Percentiles rank a stretch among this genome's conserved stretches.
These are phyloP conservation scores for Sebastes oblongus DNA, from an alignment of 2,797 vertebrate genomes.

Conservation along the genomic window DNA sequence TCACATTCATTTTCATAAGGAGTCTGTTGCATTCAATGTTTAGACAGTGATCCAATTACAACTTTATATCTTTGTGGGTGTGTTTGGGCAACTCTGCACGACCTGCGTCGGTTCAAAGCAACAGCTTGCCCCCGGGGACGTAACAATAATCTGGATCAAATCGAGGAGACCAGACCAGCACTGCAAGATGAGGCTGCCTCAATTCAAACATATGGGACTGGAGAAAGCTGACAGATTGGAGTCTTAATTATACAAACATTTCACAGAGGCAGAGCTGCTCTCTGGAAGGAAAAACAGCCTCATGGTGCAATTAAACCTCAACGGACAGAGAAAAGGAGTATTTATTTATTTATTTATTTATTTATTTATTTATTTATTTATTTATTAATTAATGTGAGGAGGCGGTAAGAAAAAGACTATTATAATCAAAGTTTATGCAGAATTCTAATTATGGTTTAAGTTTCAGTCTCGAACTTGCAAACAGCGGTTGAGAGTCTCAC, in stretches of 20 bases:
- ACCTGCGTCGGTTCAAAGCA: conserved; percentile 16
- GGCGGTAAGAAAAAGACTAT: neutral
- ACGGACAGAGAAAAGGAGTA: neutral
- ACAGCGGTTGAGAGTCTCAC: neutral
- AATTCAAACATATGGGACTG: conserved; percentile 34
- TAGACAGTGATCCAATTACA: conserved; percentile 6
- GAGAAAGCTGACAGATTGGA: conserved; percentile 53
- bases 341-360: conserved; percentile 12
- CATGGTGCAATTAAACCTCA: conserved; percentile 40
- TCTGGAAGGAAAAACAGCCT: conserved; percentile 31
- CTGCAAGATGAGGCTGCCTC: conserved; percentile 17
- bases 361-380: conserved; percentile 10
- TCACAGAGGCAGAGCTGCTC: conserved; percentile 22
- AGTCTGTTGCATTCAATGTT: neutral
- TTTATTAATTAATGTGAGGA: neutral
- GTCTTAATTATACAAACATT: conserved; percentile 56
- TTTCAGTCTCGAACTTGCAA: neutral
- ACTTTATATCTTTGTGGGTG: conserved; percentile 13
- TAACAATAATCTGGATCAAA: conserved; percentile 40
- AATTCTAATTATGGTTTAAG: neutral
- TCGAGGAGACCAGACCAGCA: neutral
- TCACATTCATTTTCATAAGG: neutral
- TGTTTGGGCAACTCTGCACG: conserved; percentile 1
- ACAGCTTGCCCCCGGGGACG: neutral
- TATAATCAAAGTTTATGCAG: neutral